These are phyloP conservation scores for Onthophagus sagittarius DNA, from an alignment of 2,888 invertebrate genomes.

Conservation along the genomic window DNA sequence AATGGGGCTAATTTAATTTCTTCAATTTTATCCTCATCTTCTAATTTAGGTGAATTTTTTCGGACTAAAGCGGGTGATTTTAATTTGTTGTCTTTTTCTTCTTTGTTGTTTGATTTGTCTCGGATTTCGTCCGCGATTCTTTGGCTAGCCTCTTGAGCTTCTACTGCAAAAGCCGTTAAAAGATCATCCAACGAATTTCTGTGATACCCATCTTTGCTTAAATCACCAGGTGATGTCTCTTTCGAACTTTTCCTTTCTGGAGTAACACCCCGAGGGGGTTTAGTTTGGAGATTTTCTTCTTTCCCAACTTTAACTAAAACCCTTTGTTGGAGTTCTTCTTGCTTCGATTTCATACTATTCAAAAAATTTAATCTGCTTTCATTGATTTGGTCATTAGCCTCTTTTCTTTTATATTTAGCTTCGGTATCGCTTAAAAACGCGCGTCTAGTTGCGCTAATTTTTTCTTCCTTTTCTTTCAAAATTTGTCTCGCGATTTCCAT, in stretches of 20 bases:
- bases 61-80: neutral
- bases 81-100: slow-evolving; percentile 7
- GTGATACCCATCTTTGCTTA: slow-evolving; percentile 34
- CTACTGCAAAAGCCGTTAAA: slow-evolving; percentile 67
- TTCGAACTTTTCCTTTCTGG: slow-evolving; percentile 32
- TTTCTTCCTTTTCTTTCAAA: slow-evolving; percentile 45
- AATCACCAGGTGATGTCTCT: slow-evolving; percentile 18
- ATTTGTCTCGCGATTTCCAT: slow-evolving; percentile 49
- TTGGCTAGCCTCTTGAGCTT: slow-evolving; percentile 72
- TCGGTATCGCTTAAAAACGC: slow-evolving; percentile 48
- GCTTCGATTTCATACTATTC: slow-evolving; percentile 38
- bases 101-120: slow-evolving; percentile 9
- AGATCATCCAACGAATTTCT: slow-evolving; percentile 62
- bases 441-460: slow-evolving; percentile 40
- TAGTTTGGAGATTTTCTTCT: slow-evolving; percentile 34
- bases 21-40: neutral
- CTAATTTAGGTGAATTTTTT: neutral
- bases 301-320: slow-evolving; percentile 29
- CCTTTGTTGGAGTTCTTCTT: slow-evolving; percentile 30
- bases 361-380: slow-evolving; percentile 39
- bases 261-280: slow-evolving; percentile 40
- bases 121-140: slow-evolving; percentile 54
- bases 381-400: slow-evolving; percentile 18
- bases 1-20: neutral
- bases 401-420: slow-evolving; percentile 30